phyloP scores from a whole-genome alignment of 2,888 invertebrate species.

The Cephus sareptanus region DNA sequence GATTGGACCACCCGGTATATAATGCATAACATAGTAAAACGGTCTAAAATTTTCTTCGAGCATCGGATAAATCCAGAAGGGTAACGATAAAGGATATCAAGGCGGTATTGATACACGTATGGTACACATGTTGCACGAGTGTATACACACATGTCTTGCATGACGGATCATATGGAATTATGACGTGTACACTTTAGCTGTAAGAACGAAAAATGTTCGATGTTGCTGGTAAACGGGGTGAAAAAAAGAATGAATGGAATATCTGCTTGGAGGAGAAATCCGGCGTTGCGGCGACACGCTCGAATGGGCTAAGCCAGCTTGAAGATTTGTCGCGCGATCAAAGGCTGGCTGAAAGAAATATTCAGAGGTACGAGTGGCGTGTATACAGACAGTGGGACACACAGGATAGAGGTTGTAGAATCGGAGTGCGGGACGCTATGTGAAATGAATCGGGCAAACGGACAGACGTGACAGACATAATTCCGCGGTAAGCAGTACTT shows the following conservation, averaged over 20 bases:
- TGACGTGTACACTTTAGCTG: background rate
- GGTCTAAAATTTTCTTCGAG: background rate
- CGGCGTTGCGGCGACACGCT: conserved; percentile 24
- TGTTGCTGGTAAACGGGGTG: background rate
- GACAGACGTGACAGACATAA: conserved; percentile 61
- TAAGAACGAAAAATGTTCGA: background rate
- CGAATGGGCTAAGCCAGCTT: conserved; percentile 46
- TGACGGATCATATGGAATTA: background rate
- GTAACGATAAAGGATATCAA: background rate
- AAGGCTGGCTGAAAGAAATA: conserved; percentile 23
- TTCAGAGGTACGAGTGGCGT: conserved; percentile 19
- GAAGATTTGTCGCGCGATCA: conserved; percentile 20
- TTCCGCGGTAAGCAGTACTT: conserved; percentile 58
- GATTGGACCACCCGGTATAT: background rate
- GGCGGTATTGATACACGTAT: background rate
- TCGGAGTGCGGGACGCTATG: conserved; percentile 41
- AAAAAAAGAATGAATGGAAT: background rate
- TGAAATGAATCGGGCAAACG: conserved; percentile 57
- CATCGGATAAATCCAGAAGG: background rate
- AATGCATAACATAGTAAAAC: background rate
- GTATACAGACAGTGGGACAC: conserved; percentile 1
- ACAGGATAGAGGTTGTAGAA: conserved; percentile 15
- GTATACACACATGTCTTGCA: background rate
- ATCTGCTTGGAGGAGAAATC: background rate
- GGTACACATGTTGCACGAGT: background rate